Evolutionary conservation across 2,888 invertebrate genomes (phyloP), one percentile per base, ranked within the genome.

Genomic region (Amblyjoppa proteus): DNA sequence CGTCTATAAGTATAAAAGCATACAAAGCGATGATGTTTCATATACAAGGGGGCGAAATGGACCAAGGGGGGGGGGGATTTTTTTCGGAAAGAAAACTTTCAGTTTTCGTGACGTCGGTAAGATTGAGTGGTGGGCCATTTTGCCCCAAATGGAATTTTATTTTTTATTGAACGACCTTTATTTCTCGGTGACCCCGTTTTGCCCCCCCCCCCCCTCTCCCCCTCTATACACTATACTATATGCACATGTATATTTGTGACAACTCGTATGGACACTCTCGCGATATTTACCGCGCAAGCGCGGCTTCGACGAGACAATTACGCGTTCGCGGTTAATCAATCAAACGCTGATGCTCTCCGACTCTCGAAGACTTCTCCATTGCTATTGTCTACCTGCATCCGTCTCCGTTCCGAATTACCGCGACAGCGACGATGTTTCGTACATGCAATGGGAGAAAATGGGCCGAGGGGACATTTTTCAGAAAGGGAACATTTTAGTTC

Each of bases 211-310:
- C 0, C 6, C 11, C 2, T 2, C 1, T 16, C 2, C 16, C 3
- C 20, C 20, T 20, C 11, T 49, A 7, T 34, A 34, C 7, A 34
- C 7, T 6, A 34, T 1, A 34, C 49, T 34, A 5, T 34, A 34
- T 34, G 16, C 3, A 13, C 4, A 34, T 34, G 34, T 34, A n/a
- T n/a, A n/a, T n/a, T 53, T 53, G 53, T 7, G 6, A n/a, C 53
- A 53, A 2, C 53, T 53, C 53, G n/a, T 3, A 51, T 5, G n/a
- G 51, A 28, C 31, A 3, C 25, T n/a, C 28, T 25, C 20, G 51
- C 11, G 70, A 75, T 81, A 70, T 70, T 64, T 53, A 70, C 70
- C 76, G 38, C 28, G 51, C 34, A 75, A 20, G 25, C 9, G 25
- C 41, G 34, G n/a, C 45, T 31, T 70, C 70, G 51, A 56, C 58